Conservation (phyloP, 1,140 invertebrate species). For the Augochlora pura region DNA sequence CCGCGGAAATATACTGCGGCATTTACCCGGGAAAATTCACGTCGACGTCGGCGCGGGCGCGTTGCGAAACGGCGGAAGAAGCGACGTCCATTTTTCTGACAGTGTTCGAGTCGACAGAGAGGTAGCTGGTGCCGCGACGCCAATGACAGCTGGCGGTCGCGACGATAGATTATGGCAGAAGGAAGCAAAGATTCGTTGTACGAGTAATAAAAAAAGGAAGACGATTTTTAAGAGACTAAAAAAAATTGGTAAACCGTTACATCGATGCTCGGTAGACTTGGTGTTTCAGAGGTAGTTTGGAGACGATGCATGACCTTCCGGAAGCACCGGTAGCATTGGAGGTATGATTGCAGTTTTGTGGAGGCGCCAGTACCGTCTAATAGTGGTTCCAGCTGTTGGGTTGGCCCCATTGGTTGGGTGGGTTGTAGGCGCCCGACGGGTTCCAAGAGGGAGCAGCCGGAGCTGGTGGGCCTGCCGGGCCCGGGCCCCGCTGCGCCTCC, state of each 20-base stretch:
- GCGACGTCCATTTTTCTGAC: not conserved
- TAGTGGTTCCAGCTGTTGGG: conserved; percentile 46
- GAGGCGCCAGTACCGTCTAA: not conserved
- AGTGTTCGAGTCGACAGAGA: not conserved
- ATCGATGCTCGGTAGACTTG: not conserved
- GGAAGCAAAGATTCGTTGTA: not conserved
- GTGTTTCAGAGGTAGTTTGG: conserved; percentile 29
- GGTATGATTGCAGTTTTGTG: not conserved
- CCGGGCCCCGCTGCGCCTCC: conserved; percentile 79
- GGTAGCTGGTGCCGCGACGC: not conserved
- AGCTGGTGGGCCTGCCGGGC: conserved; percentile 64
- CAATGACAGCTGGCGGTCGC: not conserved
- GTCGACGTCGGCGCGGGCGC: too few relatives aligned
- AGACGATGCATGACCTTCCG: not conserved
- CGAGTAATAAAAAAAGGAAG: not conserved
- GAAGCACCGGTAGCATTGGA: not conserved
- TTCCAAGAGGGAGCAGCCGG: conserved; percentile 66
- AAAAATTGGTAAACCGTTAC: not conserved
- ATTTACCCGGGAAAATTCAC: too few relatives aligned
- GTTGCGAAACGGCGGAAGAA: too few relatives aligned
- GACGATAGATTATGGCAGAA: not conserved
- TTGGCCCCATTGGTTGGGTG: conserved; percentile 37
- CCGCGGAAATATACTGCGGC: too few relatives aligned
- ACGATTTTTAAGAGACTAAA: not conserved
- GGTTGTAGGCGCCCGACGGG: conserved; percentile 49